phyloP scores from a whole-genome alignment of 1,140 invertebrate species.

The Liolophura sinensis region DNA sequence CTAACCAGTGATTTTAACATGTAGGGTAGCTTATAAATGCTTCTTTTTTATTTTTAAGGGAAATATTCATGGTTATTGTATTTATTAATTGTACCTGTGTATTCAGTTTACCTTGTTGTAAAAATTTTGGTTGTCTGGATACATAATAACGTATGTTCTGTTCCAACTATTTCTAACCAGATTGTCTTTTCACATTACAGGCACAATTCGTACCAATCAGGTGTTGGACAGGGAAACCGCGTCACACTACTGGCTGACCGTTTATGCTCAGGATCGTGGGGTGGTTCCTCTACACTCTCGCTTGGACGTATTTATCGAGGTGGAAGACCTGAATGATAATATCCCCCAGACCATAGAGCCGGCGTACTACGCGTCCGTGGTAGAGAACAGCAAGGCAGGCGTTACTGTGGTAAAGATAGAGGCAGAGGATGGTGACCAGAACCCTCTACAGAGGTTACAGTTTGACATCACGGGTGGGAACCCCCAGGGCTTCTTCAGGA shows the following conservation, averaged over 20 bases:
- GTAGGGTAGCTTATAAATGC: no score
- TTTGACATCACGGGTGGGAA: constrained; percentile 88
- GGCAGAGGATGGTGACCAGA: constrained; percentile 79
- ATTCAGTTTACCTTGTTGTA: no score
- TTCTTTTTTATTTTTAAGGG: no score
- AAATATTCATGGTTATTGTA: no score
- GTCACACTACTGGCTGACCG: constrained; percentile 88
- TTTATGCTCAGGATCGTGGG: constrained; percentile 88
- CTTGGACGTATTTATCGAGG: constrained; percentile 77
- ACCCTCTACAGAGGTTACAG: constrained; percentile 68
- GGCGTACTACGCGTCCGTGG: constrained; percentile 80
- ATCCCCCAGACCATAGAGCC: constrained; percentile 83
- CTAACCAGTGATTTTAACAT: no score
- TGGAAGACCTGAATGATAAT: constrained; percentile 93
- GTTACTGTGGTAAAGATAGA: constrained; percentile 75
- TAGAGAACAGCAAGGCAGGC: constrained; percentile 79
- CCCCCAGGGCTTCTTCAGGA: constrained; percentile 85
- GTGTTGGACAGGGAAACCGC: constrained; percentile 87
- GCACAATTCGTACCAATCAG: constrained; percentile 78
- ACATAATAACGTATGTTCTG: no score
- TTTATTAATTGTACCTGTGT: no score
- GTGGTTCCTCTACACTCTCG: constrained; percentile 78
- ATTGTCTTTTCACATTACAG: constrained; percentile 64
- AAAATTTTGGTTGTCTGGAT: no score
- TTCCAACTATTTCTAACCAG: not conserved